Base-by-base conservation (phyloP, 2,888 invertebrate species). In the Dioctria rufipes region DNA sequence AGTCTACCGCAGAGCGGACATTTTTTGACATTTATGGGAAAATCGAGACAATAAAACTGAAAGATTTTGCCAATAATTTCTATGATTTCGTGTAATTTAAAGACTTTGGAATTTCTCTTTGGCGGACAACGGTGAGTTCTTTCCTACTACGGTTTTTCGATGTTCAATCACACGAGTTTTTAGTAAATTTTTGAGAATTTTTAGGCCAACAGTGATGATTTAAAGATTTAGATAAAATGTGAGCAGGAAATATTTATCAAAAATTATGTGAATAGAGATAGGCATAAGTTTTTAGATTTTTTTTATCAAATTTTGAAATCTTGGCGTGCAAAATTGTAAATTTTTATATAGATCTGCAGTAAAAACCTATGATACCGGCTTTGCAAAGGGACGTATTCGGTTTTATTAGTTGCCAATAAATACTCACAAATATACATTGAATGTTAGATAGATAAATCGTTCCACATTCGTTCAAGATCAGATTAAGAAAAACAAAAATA, bases 221-320 rank as follows among this genome's bases (percentile, higher is more conserved):
- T 2, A 54, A n/a, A 54, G 54, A 54, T 54, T n/a, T 54, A 6
- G 54, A 54, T 54, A 54, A 46, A 54, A 25, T 25, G 25, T 25
- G 54, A 54, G 11, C 11, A 54, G 54, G 54, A 54, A 54, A 54
- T 54, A 54, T 54, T 54, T n/a, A n/a, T 54, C 54, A 54, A 54
- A n/a, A 46, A 25, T 25, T 25, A 25, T 25, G 25, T 25, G 25
- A 25, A 25, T 25, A 25, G 25, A 25, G 54, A n/a, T 54, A n/a
- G 54, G 54, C 54, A 25, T 2, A 25, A 25, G 25, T 25, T 25
- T 25, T 25, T 25, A 25, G 25, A 25, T 25, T 25, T 2, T 25
- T 25, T 0, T 25, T 25, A 25, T 25, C 25, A 25, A 25, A 25
- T 25, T 25, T 25, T 25, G 25, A 25, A 25, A 25, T 25, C 25